A percentile compares a stretch with the other conserved stretches of the same genome.
Conservation (phyloP, 2,888 invertebrate genomes). For the Drosophila helvetica region DNA sequence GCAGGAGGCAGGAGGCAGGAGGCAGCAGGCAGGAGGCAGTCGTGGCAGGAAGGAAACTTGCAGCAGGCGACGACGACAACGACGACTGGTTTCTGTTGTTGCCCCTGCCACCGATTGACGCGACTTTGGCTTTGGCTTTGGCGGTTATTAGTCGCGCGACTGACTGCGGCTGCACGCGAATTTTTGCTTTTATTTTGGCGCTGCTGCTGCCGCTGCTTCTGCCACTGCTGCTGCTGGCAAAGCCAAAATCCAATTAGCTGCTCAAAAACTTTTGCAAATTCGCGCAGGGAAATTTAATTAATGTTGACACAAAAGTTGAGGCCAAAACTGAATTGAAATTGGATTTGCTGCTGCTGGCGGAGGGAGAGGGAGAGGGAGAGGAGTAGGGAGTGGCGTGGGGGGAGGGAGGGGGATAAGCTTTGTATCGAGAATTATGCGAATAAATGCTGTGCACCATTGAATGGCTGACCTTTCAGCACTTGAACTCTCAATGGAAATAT, state of each 20-base stretch:
- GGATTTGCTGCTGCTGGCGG: background rate
- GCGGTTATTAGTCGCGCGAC: conserved; percentile 65
- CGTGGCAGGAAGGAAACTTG: conserved; percentile 41
- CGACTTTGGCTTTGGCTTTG: conserved; percentile 51
- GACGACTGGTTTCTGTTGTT: conserved; percentile 48
- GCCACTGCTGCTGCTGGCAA: conserved; percentile 40
- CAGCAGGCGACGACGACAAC: conserved; percentile 23
- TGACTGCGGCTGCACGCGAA: conserved; percentile 70
- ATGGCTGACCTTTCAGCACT: conserved; percentile 12
- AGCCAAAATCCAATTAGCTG: conserved; percentile 79
- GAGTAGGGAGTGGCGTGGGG: background rate
- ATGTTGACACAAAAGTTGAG: conserved; percentile 71
- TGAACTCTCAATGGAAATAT: conserved; percentile 6
- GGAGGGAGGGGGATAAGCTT: background rate
- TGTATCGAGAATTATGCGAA: conserved; percentile 2
- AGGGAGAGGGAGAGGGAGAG: background rate
- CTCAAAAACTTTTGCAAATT: conserved; percentile 73
- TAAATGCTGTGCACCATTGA: background rate
- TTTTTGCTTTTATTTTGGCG: conserved; percentile 51
- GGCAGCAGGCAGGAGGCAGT: too few relatives aligned
- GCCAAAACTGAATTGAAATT: conserved; percentile 53
- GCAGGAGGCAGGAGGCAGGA: conserved; percentile 35
- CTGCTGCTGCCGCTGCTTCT: conserved; percentile 15
- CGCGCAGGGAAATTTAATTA: conserved; percentile 73
- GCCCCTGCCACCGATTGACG: conserved; percentile 4